Conservation (phyloP, 2,113 vertebrate genomes). For the Rhynchomys soricoides region DNA sequence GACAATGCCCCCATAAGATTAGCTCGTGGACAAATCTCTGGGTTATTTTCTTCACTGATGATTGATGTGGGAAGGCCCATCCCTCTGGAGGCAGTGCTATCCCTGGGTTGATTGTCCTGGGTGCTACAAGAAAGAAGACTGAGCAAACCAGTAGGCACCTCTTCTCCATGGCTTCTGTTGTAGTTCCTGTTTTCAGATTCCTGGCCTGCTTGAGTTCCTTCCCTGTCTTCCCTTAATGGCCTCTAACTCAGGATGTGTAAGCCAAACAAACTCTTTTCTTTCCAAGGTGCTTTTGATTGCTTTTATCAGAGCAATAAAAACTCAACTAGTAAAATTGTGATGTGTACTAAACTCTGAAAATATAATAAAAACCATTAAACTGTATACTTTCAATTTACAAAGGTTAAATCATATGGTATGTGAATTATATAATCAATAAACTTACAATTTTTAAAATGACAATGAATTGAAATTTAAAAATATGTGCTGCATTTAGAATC, state of each 20-base stretch:
- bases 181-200: background rate
- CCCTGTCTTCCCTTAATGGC: background rate
- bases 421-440: background rate
- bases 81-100: background rate
- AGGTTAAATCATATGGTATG: background rate
- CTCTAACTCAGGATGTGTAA: background rate
- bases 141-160: background rate
- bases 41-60: background rate
- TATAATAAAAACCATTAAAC: background rate
- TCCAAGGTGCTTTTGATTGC: background rate
- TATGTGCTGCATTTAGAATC: background rate
- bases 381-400: background rate
- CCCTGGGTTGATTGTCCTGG: background rate
- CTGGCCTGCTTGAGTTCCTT: background rate
- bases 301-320: background rate
- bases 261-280: background rate
- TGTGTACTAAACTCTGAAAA: background rate
- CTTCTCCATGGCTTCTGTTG: background rate
- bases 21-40: background rate
- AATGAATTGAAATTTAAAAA: background rate
- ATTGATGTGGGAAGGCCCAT: background rate
- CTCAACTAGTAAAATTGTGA: background rate
- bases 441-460: background rate
- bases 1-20: background rate
- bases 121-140: background rate